These are phyloP conservation scores for Dermochelys coriacea DNA, from an alignment of 2,797 vertebrate genomes.

Conservation along the genomic window DNA sequence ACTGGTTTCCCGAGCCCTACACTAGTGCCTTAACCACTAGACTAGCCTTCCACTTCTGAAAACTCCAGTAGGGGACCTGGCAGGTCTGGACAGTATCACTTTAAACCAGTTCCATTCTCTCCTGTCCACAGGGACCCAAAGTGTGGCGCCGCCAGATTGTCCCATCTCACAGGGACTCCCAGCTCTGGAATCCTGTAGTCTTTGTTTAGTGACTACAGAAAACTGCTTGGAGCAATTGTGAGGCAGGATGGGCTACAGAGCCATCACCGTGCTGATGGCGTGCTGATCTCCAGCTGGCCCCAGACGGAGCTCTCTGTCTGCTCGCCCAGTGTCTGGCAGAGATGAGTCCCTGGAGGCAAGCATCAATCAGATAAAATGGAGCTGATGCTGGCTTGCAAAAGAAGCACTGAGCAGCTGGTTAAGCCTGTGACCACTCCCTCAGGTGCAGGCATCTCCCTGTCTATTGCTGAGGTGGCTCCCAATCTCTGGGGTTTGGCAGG, in stretches of 20 bases:
- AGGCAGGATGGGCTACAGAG: neutral
- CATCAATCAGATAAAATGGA: neutral
- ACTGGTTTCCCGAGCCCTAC: neutral
- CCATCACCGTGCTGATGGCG: neutral
- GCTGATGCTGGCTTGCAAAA: neutral
- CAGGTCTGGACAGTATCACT: neutral
- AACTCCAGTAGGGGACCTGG: neutral
- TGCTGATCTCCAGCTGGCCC: neutral
- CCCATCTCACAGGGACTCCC: neutral
- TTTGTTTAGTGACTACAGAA: neutral
- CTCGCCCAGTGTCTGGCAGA: neutral
- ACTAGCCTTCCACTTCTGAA: neutral
- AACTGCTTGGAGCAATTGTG: neutral
- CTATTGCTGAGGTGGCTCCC: neutral
- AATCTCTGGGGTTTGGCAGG: neutral
- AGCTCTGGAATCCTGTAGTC: neutral
- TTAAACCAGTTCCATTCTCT: neutral
- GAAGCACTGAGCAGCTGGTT: neutral
- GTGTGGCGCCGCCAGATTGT: rapidly evolving
- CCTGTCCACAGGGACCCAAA: neutral
- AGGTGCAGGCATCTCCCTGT: neutral
- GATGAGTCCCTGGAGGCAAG: neutral
- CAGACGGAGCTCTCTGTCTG: neutral
- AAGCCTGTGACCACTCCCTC: neutral
- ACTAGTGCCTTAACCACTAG: neutral